Evolutionary conservation across 2,113 vertebrate species (phyloP).

Genomic region (Atlantisia rogersi): DNA sequence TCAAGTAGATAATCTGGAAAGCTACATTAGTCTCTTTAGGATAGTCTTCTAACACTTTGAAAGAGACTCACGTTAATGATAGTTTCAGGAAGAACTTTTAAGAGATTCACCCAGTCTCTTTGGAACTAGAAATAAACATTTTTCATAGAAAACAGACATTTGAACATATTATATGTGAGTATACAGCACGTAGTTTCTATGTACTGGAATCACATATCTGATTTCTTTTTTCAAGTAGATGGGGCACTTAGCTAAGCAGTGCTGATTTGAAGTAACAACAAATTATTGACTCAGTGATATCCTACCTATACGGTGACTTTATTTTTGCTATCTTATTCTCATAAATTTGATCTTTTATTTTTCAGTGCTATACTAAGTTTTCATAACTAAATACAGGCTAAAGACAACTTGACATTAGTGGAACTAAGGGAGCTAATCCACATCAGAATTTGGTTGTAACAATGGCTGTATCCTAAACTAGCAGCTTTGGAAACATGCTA

Average conservation of each 20-base stretch:
- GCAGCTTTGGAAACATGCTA: not conserved
- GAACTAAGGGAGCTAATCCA: not conserved
- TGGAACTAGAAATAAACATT: not conserved
- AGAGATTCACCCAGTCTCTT: not conserved
- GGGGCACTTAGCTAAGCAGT: not conserved
- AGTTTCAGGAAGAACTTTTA: not conserved
- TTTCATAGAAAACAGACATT: not conserved
- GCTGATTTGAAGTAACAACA: not conserved
- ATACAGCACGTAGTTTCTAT: not conserved
- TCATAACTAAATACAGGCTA: not conserved
- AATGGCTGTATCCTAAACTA: not conserved
- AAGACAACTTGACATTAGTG: not conserved
- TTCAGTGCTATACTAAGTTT: not conserved
- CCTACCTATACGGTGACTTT: not conserved
- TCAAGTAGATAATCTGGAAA: not conserved
- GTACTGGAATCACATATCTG: not conserved
- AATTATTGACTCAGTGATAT: not conserved
- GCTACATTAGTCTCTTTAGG: not conserved
- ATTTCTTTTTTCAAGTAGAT: conserved; percentile 3
- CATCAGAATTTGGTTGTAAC: not conserved
- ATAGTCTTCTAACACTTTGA: not conserved
- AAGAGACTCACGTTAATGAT: not conserved
- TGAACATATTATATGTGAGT: not conserved
- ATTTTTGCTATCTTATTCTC: not conserved
- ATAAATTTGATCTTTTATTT: not conserved